Evolutionary conservation across 2,113 vertebrate species (phyloP).

Genomic region (Salvator merianae): DNA sequence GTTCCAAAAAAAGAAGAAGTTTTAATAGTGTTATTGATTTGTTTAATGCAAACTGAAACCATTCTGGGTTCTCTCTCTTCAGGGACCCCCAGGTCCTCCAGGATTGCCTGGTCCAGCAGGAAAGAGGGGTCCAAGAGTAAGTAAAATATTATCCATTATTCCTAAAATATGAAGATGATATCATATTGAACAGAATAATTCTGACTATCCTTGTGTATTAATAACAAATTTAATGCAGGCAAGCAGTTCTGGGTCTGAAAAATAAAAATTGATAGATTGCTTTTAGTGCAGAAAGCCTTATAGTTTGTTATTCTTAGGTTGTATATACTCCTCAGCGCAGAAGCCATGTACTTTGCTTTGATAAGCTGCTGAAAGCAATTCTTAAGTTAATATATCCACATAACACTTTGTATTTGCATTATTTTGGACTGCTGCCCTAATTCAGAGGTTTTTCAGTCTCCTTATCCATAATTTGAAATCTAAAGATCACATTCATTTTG

Average conservation of each 20-base stretch:
- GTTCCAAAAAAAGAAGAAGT: not conserved
- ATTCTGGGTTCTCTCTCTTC: slow-evolving; percentile 57
- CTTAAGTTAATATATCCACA: not conserved
- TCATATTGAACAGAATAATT: accelerated
- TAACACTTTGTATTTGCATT: slow-evolving; percentile 28
- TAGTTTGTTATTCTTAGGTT: not conserved
- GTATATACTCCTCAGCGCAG: slow-evolving; percentile 16
- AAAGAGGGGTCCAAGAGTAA: slow-evolving; percentile 92
- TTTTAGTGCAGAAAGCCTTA: slow-evolving; percentile 14
- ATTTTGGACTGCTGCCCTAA: slow-evolving; percentile 31
- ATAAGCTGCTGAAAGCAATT: slow-evolving; percentile 5
- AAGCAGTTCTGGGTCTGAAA: no score
- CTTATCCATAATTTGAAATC: slow-evolving; percentile 26
- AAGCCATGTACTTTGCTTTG: slow-evolving; percentile 8
- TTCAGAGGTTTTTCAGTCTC: slow-evolving; percentile 39
- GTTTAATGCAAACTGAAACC: slow-evolving; percentile 39
- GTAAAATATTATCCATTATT: slow-evolving; percentile 62
- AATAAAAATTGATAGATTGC: no score
- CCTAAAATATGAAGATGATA: not conserved
- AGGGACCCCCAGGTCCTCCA: slow-evolving; percentile 92
- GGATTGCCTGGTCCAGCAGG: slow-evolving; percentile 91
- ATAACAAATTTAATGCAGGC: not conserved
- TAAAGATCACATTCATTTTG: slow-evolving; percentile 47
- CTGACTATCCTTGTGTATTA: slow-evolving; percentile 30
- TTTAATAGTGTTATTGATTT: not conserved